Base-by-base conservation (phyloP, 2,797 vertebrate species). In the Distichodus sexfasciatus region DNA sequence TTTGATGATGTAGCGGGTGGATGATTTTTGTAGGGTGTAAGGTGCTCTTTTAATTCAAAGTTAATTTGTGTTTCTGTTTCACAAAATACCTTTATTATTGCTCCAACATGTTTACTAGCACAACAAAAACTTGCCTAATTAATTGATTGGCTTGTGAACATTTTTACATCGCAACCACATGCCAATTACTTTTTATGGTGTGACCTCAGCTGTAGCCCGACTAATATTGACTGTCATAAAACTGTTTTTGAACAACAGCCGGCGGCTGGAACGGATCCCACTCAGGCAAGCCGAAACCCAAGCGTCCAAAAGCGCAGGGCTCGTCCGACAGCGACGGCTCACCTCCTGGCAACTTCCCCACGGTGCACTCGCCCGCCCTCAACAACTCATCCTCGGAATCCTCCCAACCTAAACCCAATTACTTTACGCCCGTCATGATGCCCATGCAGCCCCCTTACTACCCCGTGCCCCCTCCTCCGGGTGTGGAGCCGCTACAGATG, bases 211-310 rank as follows among this genome's bases (percentile, higher is more conserved):
- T n/a, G n/a, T n/a, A n/a, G n/a, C n/a, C n/a, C n/a, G 14, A 53
- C 50, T 53, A 31, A 53, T 28, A 53, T 8, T n/a, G n/a, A 31
- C n/a, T 17, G 7, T 17, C 15, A 2, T 28, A 4, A 26, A 7
- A 29, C 2, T 15, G 2, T 51, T 29, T 29, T 8, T 53, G 2
- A 15, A 1, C 75, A 43, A 85, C 78, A 1, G 75, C 81, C 0
- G 78, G 83, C 1, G 81, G 77, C 12, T 82, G 79, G 75, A 91
- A 84, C 79, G 91, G 87, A 66, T 78, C 85, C 74, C 90, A 85
- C 59, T 88, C 81, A 69, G 89, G 77, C 41, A 91, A 90, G 43
- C 87, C 83, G 65, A 91, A 88, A 79, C 84, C 86, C 81, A 94
- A 90, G 77, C 85, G 82, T 0, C 85, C 90, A 68, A 96, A 92